Conservation (phyloP, 2,113 vertebrate genomes). For the Rattus norvegicus region DNA sequence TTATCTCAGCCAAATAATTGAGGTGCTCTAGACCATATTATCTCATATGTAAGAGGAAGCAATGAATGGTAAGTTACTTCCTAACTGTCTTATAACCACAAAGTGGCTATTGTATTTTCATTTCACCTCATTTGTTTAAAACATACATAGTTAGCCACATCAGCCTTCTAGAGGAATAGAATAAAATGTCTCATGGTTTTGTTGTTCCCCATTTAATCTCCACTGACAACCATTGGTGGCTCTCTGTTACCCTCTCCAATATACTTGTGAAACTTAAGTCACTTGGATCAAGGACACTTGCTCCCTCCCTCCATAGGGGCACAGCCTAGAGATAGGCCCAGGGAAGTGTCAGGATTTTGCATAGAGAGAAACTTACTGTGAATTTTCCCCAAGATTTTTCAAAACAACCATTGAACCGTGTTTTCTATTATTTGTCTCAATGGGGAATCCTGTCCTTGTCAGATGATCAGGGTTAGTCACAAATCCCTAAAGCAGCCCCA, state of each 20-base stretch:
- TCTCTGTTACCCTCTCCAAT: not conserved
- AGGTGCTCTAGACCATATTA: not conserved
- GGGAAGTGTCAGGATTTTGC: not conserved
- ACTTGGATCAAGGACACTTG: not conserved
- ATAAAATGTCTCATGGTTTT: not conserved
- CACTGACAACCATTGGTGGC: not conserved
- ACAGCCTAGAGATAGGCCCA: not conserved
- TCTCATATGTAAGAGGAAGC: not conserved
- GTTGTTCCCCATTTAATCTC: not conserved
- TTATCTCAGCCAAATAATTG: not conserved
- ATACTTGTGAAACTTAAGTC: not conserved
- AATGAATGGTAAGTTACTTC: not conserved
- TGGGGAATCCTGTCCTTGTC: not conserved
- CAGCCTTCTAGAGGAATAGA: slow-evolving; percentile 27
- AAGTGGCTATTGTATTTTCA: not conserved
- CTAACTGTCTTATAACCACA: slow-evolving; percentile 7
- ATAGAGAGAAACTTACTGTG: not conserved
- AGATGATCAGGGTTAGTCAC: not conserved
- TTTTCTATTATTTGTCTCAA: not conserved
- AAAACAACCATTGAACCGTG: not conserved
- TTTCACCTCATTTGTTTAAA: slow-evolving; percentile 7
- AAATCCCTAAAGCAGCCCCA: not conserved
- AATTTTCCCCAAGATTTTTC: not conserved
- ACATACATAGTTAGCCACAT: not conserved
- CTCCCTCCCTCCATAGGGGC: not conserved